Percentiles rank a stretch among this genome's conserved stretches.
Conservation (phyloP, 30 jellyfish, hydroid and myxozoan genomes). For the Mastigias papua region DNA sequence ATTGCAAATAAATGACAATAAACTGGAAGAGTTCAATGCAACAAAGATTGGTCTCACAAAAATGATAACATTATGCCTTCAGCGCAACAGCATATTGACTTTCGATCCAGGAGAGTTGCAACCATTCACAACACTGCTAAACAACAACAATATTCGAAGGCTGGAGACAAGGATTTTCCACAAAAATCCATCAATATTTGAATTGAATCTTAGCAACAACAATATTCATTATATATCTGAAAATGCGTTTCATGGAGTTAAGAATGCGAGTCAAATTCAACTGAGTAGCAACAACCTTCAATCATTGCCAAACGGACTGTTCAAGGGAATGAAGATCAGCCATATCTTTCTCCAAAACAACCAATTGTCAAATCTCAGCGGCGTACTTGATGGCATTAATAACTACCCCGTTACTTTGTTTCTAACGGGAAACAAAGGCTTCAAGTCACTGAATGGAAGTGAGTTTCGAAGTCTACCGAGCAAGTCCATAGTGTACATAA, state of each 20-base stretch:
- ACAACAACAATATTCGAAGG: neutral
- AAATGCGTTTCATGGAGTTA: neutral
- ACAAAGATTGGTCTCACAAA: neutral
- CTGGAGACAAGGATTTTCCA: neutral
- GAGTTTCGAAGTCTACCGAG: conserved; percentile 1
- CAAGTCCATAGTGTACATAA: neutral
- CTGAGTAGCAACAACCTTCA: conserved; percentile 21
- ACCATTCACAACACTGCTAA: too few species aligned
- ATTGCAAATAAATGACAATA: neutral
- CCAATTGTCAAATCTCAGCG: neutral
- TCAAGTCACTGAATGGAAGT: neutral
- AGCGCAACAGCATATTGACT: neutral
- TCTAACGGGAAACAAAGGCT: conserved; percentile 15
- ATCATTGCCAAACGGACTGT: conserved; percentile 4
- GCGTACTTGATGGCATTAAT: conserved; percentile 39
- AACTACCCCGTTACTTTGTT: conserved; percentile 14
- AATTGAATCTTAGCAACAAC: neutral
- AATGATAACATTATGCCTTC: neutral
- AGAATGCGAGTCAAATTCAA: neutral
- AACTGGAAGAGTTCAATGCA: neutral
- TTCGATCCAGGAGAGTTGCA: neutral
- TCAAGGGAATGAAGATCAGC: conserved; percentile 3
- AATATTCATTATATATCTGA: neutral
- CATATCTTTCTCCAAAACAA: conserved; percentile 25
- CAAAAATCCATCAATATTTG: too few species aligned